A percentile compares a stretch with the other conserved stretches of the same genome.
These are phyloP conservation scores for Leucophora obtusa DNA, from an alignment of 2,888 invertebrate genomes.

Conservation along the genomic window DNA sequence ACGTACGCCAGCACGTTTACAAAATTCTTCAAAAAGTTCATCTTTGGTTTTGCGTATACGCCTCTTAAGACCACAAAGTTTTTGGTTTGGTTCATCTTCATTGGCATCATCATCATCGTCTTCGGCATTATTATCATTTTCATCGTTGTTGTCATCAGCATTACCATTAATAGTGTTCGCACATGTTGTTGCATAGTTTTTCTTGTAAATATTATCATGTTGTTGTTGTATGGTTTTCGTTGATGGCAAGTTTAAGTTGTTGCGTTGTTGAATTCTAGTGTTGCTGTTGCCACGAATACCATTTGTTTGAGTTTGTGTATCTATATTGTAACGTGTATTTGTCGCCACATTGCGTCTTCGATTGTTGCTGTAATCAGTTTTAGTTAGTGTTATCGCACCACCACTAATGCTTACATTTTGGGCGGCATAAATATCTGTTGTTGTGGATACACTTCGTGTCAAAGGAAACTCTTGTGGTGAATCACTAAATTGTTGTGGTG, in stretches of 20 bases:
- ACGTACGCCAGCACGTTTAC: constrained; percentile 75
- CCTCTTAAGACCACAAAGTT: constrained; percentile 74
- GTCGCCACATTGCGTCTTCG: constrained; percentile 72
- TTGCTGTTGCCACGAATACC: constrained; percentile 24
- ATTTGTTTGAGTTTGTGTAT: constrained; percentile 52
- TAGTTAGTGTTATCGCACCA: constrained; percentile 50
- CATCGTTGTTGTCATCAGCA: constrained; percentile 38
- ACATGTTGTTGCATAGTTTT: constrained; percentile 33
- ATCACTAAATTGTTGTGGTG: constrained; percentile 69
- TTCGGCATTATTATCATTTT: constrained; percentile 40
- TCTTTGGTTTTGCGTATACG: constrained; percentile 77
- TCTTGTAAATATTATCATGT: constrained; percentile 37
- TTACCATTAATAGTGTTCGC: constrained; percentile 4
- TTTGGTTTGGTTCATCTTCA: constrained; percentile 66
- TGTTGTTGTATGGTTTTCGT: constrained; percentile 41
- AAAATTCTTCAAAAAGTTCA: constrained; percentile 78
- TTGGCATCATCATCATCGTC: constrained; percentile 64
- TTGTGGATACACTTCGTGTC: constrained; percentile 77
- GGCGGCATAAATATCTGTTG: constrained; percentile 75
- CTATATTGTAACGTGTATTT: constrained; percentile 67
- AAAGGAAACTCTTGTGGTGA: constrained; percentile 75
- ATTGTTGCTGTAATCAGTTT: constrained; percentile 46
- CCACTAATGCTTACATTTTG: constrained; percentile 56
- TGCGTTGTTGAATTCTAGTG: constrained; percentile 41
- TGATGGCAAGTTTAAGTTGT: constrained; percentile 24